Conservation (phyloP, 2,888 invertebrate genomes). For the Fragum whitleyi region DNA sequence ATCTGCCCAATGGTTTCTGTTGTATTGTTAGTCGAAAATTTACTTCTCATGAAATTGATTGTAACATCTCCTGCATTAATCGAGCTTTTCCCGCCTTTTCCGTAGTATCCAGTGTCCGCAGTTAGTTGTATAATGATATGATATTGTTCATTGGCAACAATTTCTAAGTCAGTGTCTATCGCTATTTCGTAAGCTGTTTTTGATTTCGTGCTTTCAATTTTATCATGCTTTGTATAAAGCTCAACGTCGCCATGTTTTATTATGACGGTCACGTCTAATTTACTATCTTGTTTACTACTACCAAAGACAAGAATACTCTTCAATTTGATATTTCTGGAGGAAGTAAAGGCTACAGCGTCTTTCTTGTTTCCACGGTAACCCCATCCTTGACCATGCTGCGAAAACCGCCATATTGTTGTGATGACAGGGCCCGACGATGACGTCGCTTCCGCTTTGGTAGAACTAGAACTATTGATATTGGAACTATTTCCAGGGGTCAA, state of each 20-base stretch:
- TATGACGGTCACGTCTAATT: conserved; percentile 27
- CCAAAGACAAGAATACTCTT: conserved; percentile 51
- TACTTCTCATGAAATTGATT: conserved; percentile 46
- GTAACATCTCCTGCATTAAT: conserved; percentile 28
- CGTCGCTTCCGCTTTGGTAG: not conserved
- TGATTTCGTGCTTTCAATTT: conserved; percentile 13
- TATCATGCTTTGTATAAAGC: conserved; percentile 20
- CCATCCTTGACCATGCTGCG: conserved; percentile 46
- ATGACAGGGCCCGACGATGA: not conserved
- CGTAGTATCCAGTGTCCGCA: conserved; percentile 48
- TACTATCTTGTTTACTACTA: conserved; percentile 31
- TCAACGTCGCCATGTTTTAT: conserved; percentile 33
- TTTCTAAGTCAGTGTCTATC: conserved; percentile 17
- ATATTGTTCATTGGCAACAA: conserved; percentile 43
- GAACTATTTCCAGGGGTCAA: not conserved
- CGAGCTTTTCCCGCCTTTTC: conserved; percentile 44
- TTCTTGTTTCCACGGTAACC: conserved; percentile 51
- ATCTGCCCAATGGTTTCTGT: conserved; percentile 55
- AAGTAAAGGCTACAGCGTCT: conserved; percentile 48
- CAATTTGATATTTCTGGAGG: conserved; percentile 39
- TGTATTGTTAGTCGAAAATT: conserved; percentile 57
- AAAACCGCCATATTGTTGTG: conserved; percentile 28
- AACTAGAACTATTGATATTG: too few relatives aligned
- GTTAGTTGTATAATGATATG: conserved; percentile 48
- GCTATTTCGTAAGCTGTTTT: conserved; percentile 40